Conservation (phyloP, 2,113 vertebrate species). For the Dipodomys spectabilis region DNA sequence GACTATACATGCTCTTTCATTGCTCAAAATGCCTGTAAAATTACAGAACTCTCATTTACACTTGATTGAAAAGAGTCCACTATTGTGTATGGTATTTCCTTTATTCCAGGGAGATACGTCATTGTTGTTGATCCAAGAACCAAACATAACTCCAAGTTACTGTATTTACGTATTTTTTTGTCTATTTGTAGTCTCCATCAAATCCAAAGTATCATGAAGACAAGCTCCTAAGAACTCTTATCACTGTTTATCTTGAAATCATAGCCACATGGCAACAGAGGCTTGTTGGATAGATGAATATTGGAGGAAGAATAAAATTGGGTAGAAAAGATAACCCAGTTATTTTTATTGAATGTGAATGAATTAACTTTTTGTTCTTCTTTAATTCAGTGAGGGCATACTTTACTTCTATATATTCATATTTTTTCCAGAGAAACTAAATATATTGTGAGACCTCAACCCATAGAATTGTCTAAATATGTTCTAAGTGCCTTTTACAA, state of each 20-base stretch:
- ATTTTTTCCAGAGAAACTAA: not conserved
- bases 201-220: not conserved
- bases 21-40: too few species aligned
- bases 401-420: not conserved
- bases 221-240: not conserved
- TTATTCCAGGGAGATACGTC: not conserved
- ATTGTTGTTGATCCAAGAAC: not conserved
- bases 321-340: not conserved
- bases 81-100: not conserved
- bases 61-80: not conserved
- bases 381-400: not conserved
- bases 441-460: not conserved
- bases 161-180: not conserved
- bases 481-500: not conserved
- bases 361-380: slow-evolving; percentile 25
- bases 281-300: not conserved
- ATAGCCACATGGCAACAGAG: not conserved
- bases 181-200: not conserved
- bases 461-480: not conserved
- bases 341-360: not conserved
- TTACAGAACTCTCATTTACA: not conserved
- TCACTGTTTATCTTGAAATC: not conserved
- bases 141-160: not conserved
- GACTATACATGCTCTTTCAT: too few species aligned
- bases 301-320: not conserved